Percentiles rank a stretch among this genome's conserved stretches.
Conservation (phyloP, 1,140 invertebrate genomes). For the Drosophila burlai region DNA sequence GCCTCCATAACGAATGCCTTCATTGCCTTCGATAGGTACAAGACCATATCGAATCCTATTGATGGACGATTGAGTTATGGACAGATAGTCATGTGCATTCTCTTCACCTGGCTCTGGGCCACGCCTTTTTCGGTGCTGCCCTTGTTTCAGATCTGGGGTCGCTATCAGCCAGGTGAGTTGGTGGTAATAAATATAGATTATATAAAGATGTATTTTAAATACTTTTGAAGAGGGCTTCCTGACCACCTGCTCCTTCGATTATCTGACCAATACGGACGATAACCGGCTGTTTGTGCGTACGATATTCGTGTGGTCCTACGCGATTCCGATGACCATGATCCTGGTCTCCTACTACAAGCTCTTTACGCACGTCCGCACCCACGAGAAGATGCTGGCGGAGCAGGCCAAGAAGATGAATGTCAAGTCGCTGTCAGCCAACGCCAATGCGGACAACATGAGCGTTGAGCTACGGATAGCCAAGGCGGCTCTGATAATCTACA, state of each 20-base stretch:
- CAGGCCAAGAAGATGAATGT: constrained; percentile 94
- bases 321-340: constrained; percentile 89
- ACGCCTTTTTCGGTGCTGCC: constrained; percentile 90
- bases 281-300: constrained; percentile 89
- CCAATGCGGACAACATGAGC: constrained; percentile 88
- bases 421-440: constrained; percentile 90
- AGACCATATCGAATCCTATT: constrained; percentile 91
- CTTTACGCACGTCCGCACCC: constrained; percentile 88
- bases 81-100: constrained; percentile 88
- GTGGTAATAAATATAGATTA: neutral
- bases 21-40: constrained; percentile 91
- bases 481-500: constrained; percentile 91
- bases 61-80: constrained; percentile 89
- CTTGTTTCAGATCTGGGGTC: constrained; percentile 88
- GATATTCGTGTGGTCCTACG: constrained; percentile 90
- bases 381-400: constrained; percentile 92
- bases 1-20: constrained; percentile 91
- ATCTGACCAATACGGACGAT: constrained; percentile 89
- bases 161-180: constrained; percentile 89
- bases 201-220: neutral
- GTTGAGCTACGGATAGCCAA: constrained; percentile 91
- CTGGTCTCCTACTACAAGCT: constrained; percentile 90
- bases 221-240: constrained; percentile 88
- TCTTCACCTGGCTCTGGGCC: constrained; percentile 90
- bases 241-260: constrained; percentile 92